These are phyloP conservation scores for Perizoma affinitatum DNA, from an alignment of 2,888 invertebrate species.

Conservation along the genomic window DNA sequence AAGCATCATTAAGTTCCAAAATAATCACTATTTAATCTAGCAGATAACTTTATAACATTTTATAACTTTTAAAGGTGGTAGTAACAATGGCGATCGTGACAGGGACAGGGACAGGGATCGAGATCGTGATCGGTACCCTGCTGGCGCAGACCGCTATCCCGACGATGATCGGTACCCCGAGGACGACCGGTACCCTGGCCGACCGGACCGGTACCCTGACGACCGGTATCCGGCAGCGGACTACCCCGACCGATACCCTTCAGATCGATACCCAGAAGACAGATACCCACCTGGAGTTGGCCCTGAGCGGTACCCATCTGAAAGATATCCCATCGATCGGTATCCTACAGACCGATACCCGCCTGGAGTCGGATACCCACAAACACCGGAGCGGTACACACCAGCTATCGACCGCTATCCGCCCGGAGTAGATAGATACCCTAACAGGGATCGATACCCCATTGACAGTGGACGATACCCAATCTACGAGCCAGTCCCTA, in stretches of 20 bases:
- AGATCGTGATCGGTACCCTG: conserved; percentile 72
- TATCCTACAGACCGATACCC: conserved; percentile 73
- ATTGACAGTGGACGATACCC: conserved; percentile 45
- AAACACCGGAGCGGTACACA: conserved; percentile 69
- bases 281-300: conserved; percentile 76
- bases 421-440: conserved; percentile 67
- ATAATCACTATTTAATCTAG: too few species aligned
- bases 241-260: conserved; percentile 66
- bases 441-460: conserved; percentile 45
- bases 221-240: conserved; percentile 84
- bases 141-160: conserved; percentile 65
- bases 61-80: conserved; percentile 69
- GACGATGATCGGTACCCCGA: conserved; percentile 81
- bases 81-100: conserved; percentile 54
- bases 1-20: too few species aligned
- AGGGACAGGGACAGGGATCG: conserved; percentile 45
- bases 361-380: conserved; percentile 68
- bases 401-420: conserved; percentile 78
- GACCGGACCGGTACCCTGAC: conserved; percentile 79
- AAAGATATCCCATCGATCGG: conserved; percentile 78
- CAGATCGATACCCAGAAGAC: conserved; percentile 72
- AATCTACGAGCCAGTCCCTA: conserved; percentile 64
- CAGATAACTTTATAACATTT: not conserved
- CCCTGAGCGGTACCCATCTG: conserved; percentile 63
- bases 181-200: conserved; percentile 73